Evolutionary conservation across 2,888 invertebrate species (phyloP).

Genomic region (Macrophya annulata): DNA sequence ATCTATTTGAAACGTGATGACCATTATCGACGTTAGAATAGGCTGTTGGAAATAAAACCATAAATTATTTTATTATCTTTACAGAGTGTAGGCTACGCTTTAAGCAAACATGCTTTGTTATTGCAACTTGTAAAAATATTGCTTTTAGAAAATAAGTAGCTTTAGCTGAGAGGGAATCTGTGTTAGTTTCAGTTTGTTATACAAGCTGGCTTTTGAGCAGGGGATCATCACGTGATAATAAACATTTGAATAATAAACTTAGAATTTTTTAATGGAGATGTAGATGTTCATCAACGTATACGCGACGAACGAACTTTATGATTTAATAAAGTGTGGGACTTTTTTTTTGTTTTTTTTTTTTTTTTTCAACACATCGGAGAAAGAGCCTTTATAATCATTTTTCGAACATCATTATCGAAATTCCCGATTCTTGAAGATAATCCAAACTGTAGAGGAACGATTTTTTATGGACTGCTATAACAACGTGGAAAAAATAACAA

Average conservation of each 20-base stretch:
- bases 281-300: not conserved
- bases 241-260: not conserved
- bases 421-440: not conserved
- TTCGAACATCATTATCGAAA: not conserved
- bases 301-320: not conserved
- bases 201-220: not conserved
- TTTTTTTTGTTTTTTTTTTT: not conserved
- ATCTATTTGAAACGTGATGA: constrained; percentile 6
- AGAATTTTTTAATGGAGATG: not conserved
- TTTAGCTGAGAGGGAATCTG: not conserved
- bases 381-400: not conserved
- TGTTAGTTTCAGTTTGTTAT: not conserved
- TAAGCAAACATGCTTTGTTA: constrained; percentile 4
- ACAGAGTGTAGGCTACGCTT: not conserved
- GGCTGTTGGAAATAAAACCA: not conserved
- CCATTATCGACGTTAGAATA: not conserved
- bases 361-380: not conserved
- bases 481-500: constrained; percentile 9
- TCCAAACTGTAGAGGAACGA: not conserved
- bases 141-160: constrained; percentile 5
- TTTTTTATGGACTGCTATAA: not conserved
- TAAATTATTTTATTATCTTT: not conserved
- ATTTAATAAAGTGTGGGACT: not conserved
- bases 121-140: constrained; percentile 24
- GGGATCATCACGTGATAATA: not conserved